Evolutionary conservation across 2,113 vertebrate species (phyloP), one percentile per base, ranked within the genome.

Genomic region (Neotoma lepida): DNA sequence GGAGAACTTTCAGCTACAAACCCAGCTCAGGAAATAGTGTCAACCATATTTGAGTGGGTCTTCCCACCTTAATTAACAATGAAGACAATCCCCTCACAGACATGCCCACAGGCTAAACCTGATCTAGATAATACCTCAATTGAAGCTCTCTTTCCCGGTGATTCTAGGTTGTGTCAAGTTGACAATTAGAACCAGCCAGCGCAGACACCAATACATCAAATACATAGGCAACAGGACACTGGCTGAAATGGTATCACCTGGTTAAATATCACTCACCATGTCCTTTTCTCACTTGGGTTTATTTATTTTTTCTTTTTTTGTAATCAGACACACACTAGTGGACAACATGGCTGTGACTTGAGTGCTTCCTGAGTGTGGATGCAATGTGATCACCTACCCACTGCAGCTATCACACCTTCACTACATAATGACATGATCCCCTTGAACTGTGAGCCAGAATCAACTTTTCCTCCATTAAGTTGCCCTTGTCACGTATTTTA

Each of bases 261-360:
- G 35, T 10, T 82, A 41, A 82, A 41, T 17, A 54, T 58, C 78
- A 82, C 78, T 41, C 22, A 78, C 76, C 30, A 10, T 35, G 76
- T 54, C 30, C 46, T 78, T 78, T 78, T 28, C 78, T 58, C 22
- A 2, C 35, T 28, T 41, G 6, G 41, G 35, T 58, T 39, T 81
- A 39, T 54, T n/a, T 51, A 92, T 96, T 90, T 68, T 56, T 91
- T 58, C 28, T 54, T 89, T 96, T 90, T 74, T 56, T 92, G 91
- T 41, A 51, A 78, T 78, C 46, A 35, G 51, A 78, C 2, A 39
- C 10, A 13, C 26, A 61, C 20, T 61, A 30, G n/a, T 61, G n/a
- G 54, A 41, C 54, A 82, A 28, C 6, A 28, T 41, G 22, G 6
- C 54, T 58, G 35, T 61, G 54, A 61, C 35, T 22, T 28, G n/a